A percentile compares a stretch with the other conserved stretches of the same genome.
These are phyloP conservation scores for Calliphora vomitoria DNA, from an alignment of 2,888 invertebrate species.

Conservation along the genomic window DNA sequence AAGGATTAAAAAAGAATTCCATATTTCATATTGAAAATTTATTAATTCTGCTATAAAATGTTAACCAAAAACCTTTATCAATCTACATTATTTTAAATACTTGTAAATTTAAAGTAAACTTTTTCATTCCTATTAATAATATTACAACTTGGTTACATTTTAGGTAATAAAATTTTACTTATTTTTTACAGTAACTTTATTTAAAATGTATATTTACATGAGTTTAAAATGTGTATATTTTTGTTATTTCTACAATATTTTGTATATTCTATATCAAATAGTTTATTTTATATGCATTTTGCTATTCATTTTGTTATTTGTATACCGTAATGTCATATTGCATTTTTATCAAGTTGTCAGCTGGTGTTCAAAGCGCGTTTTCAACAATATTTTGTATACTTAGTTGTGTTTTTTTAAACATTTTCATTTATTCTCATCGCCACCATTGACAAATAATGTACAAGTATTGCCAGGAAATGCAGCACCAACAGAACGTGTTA, in stretches of 20 bases:
- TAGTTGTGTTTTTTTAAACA: slow-evolving; percentile 25
- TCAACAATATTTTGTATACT: slow-evolving; percentile 37
- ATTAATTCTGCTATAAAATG: no score
- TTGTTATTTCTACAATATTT: background rate
- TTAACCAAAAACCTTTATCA: no score
- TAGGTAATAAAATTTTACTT: no score
- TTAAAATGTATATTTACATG: no score
- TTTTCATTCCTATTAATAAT: no score
- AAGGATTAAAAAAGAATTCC: background rate
- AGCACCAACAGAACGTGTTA: background rate
- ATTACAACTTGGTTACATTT: no score
- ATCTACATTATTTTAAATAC: no score
- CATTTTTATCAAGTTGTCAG: slow-evolving; percentile 71
- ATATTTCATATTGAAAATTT: no score
- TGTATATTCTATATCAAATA: background rate
- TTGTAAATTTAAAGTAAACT: no score
- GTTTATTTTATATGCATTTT: slow-evolving; percentile 5
- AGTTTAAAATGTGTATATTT: no score
- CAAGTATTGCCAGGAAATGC: slow-evolving; percentile 13
- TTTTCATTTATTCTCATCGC: slow-evolving; percentile 52
- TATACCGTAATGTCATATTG: slow-evolving; percentile 60
- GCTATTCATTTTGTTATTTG: slow-evolving; percentile 18
- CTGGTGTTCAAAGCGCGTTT: slow-evolving; percentile 59
- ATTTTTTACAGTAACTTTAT: no score
- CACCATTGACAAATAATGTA: slow-evolving; percentile 23